Evolutionary conservation across 2,113 vertebrate species (phyloP).

Genomic region (Cephalopholis sonnerati): DNA sequence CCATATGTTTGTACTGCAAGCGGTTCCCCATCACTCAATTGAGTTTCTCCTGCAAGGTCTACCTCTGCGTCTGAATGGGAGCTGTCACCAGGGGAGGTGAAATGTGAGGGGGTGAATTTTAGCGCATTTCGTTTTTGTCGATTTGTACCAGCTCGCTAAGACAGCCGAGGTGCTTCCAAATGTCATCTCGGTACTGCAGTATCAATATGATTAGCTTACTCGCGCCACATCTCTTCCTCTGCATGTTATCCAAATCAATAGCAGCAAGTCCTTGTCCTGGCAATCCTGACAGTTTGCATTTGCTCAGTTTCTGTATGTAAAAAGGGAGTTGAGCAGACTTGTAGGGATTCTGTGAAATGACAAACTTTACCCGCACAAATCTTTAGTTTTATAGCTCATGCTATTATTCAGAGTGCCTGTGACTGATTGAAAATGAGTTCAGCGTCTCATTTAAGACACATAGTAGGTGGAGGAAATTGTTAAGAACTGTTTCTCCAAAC

Average conservation of each 20-base stretch:
- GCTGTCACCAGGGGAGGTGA: conserved; percentile 60
- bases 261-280: conserved; percentile 32
- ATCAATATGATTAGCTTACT: conserved; percentile 72
- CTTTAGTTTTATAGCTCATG: not conserved
- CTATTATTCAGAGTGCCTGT: conserved; percentile 6
- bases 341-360: conserved; percentile 1
- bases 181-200: conserved; percentile 67
- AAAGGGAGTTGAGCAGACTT: not conserved
- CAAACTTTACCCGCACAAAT: not conserved
- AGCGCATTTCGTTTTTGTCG: conserved; percentile 66
- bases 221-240: conserved; percentile 46
- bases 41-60: conserved; percentile 61
- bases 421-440: conserved; percentile 6
- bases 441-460: not conserved
- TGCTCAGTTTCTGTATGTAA: conserved; percentile 9
- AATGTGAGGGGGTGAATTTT: conserved; percentile 65
- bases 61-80: conserved; percentile 56
- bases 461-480: not conserved
- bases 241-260: conserved; percentile 64
- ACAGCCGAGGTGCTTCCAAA: conserved; percentile 71
- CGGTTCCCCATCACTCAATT: conserved; percentile 67
- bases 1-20: conserved; percentile 77
- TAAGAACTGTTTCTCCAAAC: not conserved
- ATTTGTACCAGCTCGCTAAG: conserved; percentile 63
- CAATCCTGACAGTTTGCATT: conserved; percentile 29